These are phyloP conservation scores for Pseudopipra pipra DNA, from an alignment of 2,113 vertebrate species.

Conservation along the genomic window DNA sequence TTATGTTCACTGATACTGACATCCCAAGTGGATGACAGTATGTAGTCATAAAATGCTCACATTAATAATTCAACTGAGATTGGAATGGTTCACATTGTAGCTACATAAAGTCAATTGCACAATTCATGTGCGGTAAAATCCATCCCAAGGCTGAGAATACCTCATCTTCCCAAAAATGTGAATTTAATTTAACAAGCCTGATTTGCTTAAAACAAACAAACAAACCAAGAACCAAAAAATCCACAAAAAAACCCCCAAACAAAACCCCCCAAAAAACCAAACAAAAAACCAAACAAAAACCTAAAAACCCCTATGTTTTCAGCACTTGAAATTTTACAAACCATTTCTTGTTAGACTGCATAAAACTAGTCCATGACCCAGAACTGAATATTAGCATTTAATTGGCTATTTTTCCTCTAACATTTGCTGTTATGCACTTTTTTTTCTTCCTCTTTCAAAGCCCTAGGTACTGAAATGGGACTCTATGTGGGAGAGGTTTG, in stretches of 20 bases:
- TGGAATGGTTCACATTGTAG: not conserved
- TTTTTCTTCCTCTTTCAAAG: not conserved
- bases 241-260: too few relatives aligned
- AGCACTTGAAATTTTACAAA: conserved; percentile 10
- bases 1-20: not conserved
- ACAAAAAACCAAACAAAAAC: too few relatives aligned
- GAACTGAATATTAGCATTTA: not conserved
- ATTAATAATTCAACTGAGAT: not conserved
- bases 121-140: not conserved
- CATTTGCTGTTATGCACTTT: not conserved
- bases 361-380: not conserved
- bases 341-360: not conserved
- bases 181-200: conserved; percentile 20
- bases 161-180: conserved; percentile 8
- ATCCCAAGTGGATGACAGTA: not conserved
- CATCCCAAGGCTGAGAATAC: not conserved
- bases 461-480: not conserved
- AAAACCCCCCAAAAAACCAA: not conserved
- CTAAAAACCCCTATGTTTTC: not conserved
- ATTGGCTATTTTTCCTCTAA: not conserved
- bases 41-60: not conserved
- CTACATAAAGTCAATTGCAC: not conserved
- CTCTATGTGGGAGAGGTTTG: conserved; percentile 11
- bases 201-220: not conserved
- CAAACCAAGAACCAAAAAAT: too few relatives aligned